A percentile compares a stretch with the other conserved stretches of the same genome.
Evolutionary conservation across 2,113 vertebrate species (phyloP).

Genomic region (Psophia crepitans): DNA sequence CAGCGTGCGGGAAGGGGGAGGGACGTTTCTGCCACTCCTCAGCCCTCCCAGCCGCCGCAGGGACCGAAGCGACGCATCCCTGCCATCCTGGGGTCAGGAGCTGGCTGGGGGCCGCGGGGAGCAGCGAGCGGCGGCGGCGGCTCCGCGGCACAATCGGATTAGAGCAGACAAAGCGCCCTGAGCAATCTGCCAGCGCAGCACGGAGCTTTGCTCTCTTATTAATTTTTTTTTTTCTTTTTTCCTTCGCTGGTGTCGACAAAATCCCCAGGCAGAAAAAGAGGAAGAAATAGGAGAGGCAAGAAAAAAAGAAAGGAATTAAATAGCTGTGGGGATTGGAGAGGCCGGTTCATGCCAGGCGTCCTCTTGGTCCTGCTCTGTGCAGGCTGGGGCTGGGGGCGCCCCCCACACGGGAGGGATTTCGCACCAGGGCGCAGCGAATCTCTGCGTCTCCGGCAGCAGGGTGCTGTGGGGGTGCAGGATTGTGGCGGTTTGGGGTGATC

Average conservation of each 20-base stretch:
- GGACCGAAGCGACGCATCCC: not conserved
- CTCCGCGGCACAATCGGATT: constrained; percentile 41
- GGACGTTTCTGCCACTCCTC: not conserved
- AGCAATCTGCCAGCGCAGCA: constrained; percentile 54
- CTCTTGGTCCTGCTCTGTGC: not conserved
- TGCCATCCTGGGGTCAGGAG: not conserved
- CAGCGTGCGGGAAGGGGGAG: not conserved
- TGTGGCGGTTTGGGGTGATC: not conserved
- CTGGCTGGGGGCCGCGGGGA: not conserved
- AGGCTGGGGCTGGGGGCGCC: not conserved
- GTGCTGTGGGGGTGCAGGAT: not conserved
- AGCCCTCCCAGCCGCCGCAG: not conserved
- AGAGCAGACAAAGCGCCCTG: constrained; percentile 39
- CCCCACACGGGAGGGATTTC: not conserved
- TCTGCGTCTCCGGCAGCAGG: not conserved
- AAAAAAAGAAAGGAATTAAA: not conserved
- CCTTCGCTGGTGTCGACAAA: constrained; percentile 29
- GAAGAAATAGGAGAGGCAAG: not conserved
- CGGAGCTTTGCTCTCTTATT: constrained; percentile 44
- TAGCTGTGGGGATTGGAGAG: not conserved
- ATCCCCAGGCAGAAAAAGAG: constrained; percentile 20
- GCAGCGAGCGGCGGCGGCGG: not conserved
- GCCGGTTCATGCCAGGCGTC: not conserved
- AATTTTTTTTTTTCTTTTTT: not conserved
- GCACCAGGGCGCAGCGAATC: not conserved